Percentiles rank a stretch among this genome's conserved stretches.
Conservation (phyloP, 2,113 vertebrate genomes). For the Hemiscyllium ocellatum region DNA sequence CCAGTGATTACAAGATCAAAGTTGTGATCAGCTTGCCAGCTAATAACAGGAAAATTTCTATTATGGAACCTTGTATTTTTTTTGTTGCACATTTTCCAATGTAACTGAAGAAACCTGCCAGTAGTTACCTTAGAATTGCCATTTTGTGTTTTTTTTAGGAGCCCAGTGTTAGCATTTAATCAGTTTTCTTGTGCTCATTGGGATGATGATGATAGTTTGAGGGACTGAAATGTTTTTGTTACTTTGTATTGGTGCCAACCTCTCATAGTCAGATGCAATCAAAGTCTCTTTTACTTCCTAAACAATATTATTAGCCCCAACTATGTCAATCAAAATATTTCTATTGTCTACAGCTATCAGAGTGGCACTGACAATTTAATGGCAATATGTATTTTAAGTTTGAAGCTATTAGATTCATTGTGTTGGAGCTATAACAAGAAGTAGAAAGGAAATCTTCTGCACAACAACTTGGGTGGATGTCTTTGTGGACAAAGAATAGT, state of each 20-base stretch:
- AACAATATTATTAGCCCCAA: not conserved
- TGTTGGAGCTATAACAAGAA: not conserved
- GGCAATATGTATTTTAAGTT: not conserved
- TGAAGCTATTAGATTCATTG: not conserved
- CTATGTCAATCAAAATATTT: not conserved
- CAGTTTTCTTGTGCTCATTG: not conserved
- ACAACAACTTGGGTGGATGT: not conserved
- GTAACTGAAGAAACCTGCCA: not conserved
- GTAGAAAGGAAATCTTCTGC: not conserved
- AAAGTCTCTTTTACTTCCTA: not conserved
- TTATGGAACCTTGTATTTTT: not conserved
- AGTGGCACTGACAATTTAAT: not conserved
- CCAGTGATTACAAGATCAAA: not conserved
- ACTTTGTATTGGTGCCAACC: not conserved
- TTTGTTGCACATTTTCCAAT: not conserved
- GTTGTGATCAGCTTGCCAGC: not conserved
- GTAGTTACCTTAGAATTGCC: not conserved
- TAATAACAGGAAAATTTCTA: not conserved
- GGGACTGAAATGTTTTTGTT: not conserved
- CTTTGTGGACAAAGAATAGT: not conserved
- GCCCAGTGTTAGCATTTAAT: not conserved
- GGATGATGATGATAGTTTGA: not conserved
- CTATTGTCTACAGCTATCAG: not conserved
- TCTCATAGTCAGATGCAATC: not conserved
- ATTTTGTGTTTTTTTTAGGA: not conserved